Conservation (phyloP, 2,113 vertebrate genomes). For the Gnathonemus longibarbis region DNA sequence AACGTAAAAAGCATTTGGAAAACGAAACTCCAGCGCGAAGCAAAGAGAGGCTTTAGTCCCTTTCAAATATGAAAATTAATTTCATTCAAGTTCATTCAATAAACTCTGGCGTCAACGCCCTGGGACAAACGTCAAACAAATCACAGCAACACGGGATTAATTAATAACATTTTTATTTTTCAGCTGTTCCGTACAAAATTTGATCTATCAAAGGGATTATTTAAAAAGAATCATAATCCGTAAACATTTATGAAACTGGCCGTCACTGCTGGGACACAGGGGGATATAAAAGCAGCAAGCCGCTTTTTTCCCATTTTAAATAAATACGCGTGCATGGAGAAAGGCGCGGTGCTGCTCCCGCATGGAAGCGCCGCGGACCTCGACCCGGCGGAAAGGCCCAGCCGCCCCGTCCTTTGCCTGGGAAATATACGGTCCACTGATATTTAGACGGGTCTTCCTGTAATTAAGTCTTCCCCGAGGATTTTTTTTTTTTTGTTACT, state of each 20-base stretch:
- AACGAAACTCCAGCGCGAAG: not conserved
- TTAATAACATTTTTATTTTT: slow-evolving; percentile 17
- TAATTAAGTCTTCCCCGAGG: slow-evolving; percentile 98
- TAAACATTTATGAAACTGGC: slow-evolving; percentile 71
- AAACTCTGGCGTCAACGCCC: slow-evolving; percentile 34
- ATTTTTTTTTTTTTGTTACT: slow-evolving; percentile 78
- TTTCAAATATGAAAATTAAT: slow-evolving; percentile 32
- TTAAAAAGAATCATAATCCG: slow-evolving; percentile 65
- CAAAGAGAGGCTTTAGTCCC: not conserved
- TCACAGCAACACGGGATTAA: slow-evolving; percentile 44
- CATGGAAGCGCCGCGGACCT: not conserved
- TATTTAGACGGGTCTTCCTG: slow-evolving; percentile 99
- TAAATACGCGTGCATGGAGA: slow-evolving; percentile 26
- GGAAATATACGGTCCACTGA: slow-evolving; percentile 87
- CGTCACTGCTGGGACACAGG: slow-evolving; percentile 46
- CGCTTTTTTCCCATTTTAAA: not conserved
- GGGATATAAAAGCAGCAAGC: slow-evolving; percentile 23
- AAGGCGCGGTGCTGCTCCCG: slow-evolving; percentile 37
- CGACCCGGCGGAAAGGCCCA: slow-evolving; percentile 60
- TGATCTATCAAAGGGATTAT: slow-evolving; percentile 57
- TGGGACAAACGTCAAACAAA: slow-evolving; percentile 43
- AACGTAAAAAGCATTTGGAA: not conserved
- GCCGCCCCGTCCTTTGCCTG: slow-evolving; percentile 66
- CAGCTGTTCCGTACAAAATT: slow-evolving; percentile 50
- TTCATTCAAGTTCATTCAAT: slow-evolving; percentile 21